phyloP scores from a whole-genome alignment of 2,113 vertebrate species.

The Myotis brandtii region DNA sequence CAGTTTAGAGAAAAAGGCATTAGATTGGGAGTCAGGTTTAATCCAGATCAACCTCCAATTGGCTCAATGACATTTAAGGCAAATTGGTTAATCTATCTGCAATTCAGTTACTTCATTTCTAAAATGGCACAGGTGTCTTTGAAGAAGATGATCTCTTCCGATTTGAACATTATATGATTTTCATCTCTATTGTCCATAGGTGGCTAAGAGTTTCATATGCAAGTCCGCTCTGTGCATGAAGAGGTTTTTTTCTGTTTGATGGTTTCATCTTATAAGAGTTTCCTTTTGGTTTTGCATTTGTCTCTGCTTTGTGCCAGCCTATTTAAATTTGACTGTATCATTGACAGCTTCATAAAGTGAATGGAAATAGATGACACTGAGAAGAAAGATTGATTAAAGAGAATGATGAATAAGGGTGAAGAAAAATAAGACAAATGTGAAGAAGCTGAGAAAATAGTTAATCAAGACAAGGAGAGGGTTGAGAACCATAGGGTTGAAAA shows the following conservation, averaged over 20 bases:
- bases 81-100: slow-evolving; percentile 35
- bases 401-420: slow-evolving; percentile 6
- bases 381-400: slow-evolving; percentile 35
- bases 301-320: neutral
- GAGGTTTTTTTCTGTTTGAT: neutral
- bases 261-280: neutral
- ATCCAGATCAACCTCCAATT: neutral
- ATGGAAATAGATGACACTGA: neutral
- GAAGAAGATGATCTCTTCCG: neutral
- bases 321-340: slow-evolving; percentile 37
- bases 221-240: neutral
- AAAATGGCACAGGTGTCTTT: slow-evolving; percentile 1
- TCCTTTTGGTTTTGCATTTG: neutral
- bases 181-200: neutral
- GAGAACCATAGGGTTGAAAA: neutral
- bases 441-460: slow-evolving; percentile 18
- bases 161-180: neutral
- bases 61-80: neutral
- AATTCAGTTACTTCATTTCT: neutral
- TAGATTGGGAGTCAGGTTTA: neutral
- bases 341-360: slow-evolving; percentile 21
- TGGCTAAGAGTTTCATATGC: neutral
- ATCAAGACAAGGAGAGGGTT: neutral
- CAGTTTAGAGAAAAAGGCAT: neutral
- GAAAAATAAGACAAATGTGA: neutral